A percentile compares a stretch with the other conserved stretches of the same genome.
Evolutionary conservation across 2,113 vertebrate genomes (phyloP).

Genomic region (Mirounga angustirostris): DNA sequence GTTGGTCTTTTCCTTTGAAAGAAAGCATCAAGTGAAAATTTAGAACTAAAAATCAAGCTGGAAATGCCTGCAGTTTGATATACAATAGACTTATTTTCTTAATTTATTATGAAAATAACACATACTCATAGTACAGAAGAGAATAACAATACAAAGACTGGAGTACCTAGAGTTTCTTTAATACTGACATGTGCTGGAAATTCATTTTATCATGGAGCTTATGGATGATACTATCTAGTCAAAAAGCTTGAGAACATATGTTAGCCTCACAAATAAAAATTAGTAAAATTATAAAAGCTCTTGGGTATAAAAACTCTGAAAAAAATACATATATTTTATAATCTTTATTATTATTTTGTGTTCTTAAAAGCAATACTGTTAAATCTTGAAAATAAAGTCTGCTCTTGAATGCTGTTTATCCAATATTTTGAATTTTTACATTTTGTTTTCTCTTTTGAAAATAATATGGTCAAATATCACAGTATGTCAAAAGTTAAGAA

Average conservation of each 20-base stretch:
- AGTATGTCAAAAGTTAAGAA: conserved; percentile 45
- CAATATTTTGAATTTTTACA: conserved; percentile 24
- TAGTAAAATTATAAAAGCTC: conserved; percentile 25
- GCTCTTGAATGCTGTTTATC: conserved; percentile 7
- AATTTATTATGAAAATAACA: conserved; percentile 10
- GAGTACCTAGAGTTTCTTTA: background rate
- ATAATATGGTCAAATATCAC: background rate
- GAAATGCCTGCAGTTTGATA: background rate
- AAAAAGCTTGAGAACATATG: background rate
- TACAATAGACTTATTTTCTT: background rate
- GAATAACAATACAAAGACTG: background rate
- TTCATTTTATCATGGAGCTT: background rate
- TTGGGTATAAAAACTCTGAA: background rate
- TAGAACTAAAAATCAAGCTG: background rate
- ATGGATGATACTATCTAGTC: background rate
- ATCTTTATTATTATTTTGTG: conserved; percentile 4
- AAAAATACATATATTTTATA: conserved; percentile 40
- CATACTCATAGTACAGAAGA: background rate
- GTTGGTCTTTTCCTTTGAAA: conserved; percentile 92
- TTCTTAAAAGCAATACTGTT: conserved; percentile 34
- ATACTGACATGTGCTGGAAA: background rate
- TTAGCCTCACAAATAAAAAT: conserved; percentile 29
- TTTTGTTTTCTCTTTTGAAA: conserved; percentile 49
- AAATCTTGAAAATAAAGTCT: conserved; percentile 43
- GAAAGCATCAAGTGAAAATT: conserved; percentile 1